Conservation (phyloP, 1,140 invertebrate genomes). For the Hypothenemus hampei region DNA sequence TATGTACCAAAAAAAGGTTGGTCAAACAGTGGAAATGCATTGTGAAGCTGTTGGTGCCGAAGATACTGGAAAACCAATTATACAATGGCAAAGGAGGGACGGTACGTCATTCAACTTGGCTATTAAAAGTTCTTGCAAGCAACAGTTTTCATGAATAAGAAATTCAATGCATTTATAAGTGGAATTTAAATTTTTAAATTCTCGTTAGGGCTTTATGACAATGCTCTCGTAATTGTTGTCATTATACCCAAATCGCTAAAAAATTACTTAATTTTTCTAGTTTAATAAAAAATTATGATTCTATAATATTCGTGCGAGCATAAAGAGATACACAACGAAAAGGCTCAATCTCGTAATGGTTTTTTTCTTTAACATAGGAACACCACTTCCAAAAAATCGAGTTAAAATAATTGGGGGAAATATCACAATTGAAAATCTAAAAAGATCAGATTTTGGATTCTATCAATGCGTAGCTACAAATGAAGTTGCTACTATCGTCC, state of each 20-base stretch:
- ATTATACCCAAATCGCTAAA: too few species aligned
- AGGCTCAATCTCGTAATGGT: too few species aligned
- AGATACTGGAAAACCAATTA: conserved; percentile 83
- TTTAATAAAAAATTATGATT: too few species aligned
- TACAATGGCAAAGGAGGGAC: conserved; percentile 87
- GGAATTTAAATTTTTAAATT: too few species aligned
- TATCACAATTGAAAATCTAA: conserved; percentile 83
- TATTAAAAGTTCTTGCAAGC: too few species aligned
- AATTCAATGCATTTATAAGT: not conserved
- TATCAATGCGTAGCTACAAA: conserved; percentile 94
- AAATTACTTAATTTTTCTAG: too few species aligned
- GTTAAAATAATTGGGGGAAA: conserved; percentile 77
- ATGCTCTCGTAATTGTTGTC: too few species aligned
- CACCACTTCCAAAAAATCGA: conserved; percentile 72
- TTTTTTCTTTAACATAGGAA: conserved; percentile 50
- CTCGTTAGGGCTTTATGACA: too few species aligned
- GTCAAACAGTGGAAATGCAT: conserved; percentile 86
- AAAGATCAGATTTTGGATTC: conserved; percentile 85
- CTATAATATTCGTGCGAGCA: too few species aligned
- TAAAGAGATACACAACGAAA: too few species aligned
- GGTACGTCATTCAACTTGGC: too few species aligned
- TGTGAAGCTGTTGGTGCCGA: conserved; percentile 87
- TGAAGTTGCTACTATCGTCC: conserved; percentile 86
- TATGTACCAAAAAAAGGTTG: conserved; percentile 82
- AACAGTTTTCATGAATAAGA: not conserved